Conservation (phyloP, 35 echinoderm and acorn worm species). For the Nesometra sesokonis region DNA sequence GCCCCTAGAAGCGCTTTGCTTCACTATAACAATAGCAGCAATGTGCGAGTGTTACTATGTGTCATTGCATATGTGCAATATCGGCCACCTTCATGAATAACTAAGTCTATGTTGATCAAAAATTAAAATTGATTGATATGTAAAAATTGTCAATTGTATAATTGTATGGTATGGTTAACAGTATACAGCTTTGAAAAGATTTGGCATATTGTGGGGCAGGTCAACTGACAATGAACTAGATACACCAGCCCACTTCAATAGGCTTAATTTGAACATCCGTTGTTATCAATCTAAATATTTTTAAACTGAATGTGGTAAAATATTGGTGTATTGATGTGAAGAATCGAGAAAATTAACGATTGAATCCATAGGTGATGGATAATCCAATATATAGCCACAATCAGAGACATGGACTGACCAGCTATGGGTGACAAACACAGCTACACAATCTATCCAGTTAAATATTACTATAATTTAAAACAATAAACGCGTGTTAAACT, state of each 20-base stretch:
- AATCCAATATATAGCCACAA: constrained; percentile 1
- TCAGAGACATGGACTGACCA: neutral
- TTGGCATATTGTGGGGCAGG: too few relatives aligned
- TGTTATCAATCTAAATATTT: neutral
- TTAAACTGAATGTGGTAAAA: neutral
- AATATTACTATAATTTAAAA: neutral
- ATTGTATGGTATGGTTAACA: too few relatives aligned
- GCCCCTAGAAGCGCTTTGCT: too few relatives aligned
- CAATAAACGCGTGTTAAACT: neutral
- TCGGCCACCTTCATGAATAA: neutral
- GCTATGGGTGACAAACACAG: neutral
- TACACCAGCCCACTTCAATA: too few relatives aligned
- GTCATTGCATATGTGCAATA: neutral
- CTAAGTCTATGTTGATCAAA: neutral
- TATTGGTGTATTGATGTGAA: neutral
- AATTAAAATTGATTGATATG: neutral
- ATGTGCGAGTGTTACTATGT: neutral
- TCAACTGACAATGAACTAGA: too few relatives aligned
- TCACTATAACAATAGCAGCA: neutral
- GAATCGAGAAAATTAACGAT: neutral
- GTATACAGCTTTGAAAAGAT: too few relatives aligned
- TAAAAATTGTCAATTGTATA: neutral
- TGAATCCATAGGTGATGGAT: neutral
- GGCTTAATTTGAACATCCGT: neutral
- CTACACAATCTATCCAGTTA: neutral